Evolutionary conservation across 2,888 invertebrate species (phyloP), one percentile per base, ranked within the genome.

Genomic region (Anthophora plumipes): DNA sequence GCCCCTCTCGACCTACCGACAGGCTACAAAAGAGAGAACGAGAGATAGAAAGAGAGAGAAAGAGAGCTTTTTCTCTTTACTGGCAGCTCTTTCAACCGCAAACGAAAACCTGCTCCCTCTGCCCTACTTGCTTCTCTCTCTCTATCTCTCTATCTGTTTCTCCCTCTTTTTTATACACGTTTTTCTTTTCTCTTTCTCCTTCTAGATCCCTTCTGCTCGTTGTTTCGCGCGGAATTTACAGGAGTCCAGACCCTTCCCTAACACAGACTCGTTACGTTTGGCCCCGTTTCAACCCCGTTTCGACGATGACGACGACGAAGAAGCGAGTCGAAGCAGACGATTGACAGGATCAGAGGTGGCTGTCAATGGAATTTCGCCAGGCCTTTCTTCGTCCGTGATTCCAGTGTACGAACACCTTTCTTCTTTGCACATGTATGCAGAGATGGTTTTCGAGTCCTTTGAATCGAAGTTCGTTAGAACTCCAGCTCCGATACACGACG

Each of bases 21-120:
- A n/a, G 74, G n/a, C 25, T 12, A 41, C 22, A n/a, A 39, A 39
- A 39, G 48, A 64, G 48, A 54, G 31, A 20, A 52, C 37, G 48
- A 41, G 41, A 52, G 31, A 59, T 64, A 31, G 31, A 31, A 4
- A 4, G 31, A 4, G 4, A 4, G 31, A n/a, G n/a, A n/a, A n/a
- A n/a, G n/a, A n/a, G n/a, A n/a, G 57, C 70, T 68, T 82, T 72
- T 69, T 74, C 75, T 71, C 80, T 75, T 68, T 78, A 63, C 72
- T 63, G 70, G 60, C 63, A 74, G 80, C 72, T 73, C 81, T 82
- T 77, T 77, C 81, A 81, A 82, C 82, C 82, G 77, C 82, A 77
- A 80, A 79, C 80, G 76, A 82, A 82, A 80, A 77, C 81, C 72
- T 80, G 80, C 74, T 54, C 46, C 54, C 71, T 71, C 55, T 77